Evolutionary conservation across 2,113 vertebrate species (phyloP), one percentile per base, ranked within the genome.

Genomic region (Tachuris rubrigastra): DNA sequence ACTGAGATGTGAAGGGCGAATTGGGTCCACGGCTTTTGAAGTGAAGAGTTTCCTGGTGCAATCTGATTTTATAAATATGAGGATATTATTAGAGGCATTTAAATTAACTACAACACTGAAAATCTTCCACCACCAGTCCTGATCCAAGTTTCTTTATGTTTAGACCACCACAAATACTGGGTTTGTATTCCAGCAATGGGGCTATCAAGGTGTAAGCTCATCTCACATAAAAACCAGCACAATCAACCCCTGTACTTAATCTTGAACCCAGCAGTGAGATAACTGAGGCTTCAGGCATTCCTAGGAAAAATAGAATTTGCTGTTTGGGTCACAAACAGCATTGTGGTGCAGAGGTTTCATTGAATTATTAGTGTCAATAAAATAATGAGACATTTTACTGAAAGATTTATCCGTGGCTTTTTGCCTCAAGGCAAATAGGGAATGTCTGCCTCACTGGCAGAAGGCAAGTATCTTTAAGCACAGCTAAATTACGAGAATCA

Each of bases 11-110:
- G 39, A 72, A 27, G 47, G 10, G 12, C 20, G 3, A 41, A 59
- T 9, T 14, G 4, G 1, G 3, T 27, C 12, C 6, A 37, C 4
- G 1, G 0, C 6, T 53, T 62, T 33, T 58, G 10, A 87, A 92
- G 5, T 5, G 13, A 49, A 50, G 9, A 24, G 31, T 14, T 76
- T 87, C 13, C 23, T 76, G 5, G 4, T 77, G 13, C 4, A 6
- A 68, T 6, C 1, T 59, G 4, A 13, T 31, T 87, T 87, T 31
- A 41, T 12, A 87, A 46, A 41, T 46, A 75, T n/a, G 4, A 63
- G 1, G 9, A 59, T 10, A 42, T 20, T 37, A n/a, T 52, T 47
- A 62, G 12, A 52, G 14, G 30, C 31, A 46, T 27, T 28, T 58
- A 23, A 35, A 52, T 39, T 76, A 33, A 24, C 4, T 18, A 7